Evolutionary conservation across 2,888 invertebrate species (phyloP).

Genomic region (Callinectes sapidus): DNA sequence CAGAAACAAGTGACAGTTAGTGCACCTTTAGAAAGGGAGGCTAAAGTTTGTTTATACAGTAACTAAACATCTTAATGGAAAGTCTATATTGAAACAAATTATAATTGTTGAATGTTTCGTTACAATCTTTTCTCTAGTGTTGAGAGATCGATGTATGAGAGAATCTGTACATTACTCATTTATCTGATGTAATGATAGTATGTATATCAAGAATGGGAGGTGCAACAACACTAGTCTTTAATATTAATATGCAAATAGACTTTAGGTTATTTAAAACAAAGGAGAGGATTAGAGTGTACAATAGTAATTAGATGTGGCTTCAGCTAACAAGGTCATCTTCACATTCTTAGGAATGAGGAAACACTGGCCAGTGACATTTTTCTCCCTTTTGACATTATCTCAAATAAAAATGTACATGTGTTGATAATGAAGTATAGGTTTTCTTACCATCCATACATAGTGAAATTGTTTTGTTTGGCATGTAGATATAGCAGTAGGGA

Average conservation of each 20-base stretch:
- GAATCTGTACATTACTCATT: neutral
- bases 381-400: neutral
- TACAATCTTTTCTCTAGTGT: neutral
- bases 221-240: neutral
- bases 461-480: neutral
- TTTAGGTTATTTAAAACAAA: neutral
- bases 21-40: neutral
- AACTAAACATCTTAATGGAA: neutral
- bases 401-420: constrained; percentile 22
- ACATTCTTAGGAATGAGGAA: constrained; percentile 24
- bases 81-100: neutral
- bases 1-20: neutral
- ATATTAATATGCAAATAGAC: neutral
- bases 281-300: neutral
- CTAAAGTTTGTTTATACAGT: neutral
- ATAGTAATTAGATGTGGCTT: neutral
- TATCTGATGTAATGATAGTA: neutral
- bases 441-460: neutral
- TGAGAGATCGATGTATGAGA: neutral
- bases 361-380: constrained; percentile 18
- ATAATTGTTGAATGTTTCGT: neutral
- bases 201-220: neutral
- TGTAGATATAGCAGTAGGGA: neutral
- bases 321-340: constrained; percentile 12
- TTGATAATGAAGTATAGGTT: neutral